Evolutionary conservation across 1,140 invertebrate genomes (phyloP).

Genomic region (Aphidius gifuensis): DNA sequence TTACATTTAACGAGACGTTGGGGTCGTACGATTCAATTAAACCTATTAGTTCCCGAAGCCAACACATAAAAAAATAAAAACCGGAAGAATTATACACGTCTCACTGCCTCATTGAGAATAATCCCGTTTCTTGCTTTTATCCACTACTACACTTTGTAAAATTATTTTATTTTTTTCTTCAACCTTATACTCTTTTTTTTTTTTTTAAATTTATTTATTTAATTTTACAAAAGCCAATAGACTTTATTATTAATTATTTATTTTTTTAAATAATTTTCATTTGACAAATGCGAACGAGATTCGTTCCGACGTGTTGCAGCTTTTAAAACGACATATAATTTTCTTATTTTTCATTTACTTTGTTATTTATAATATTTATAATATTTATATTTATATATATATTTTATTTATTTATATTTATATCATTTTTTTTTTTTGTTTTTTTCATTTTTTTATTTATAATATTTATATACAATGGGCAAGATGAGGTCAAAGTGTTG

Average conservation of each 20-base stretch:
- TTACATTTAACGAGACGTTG: conserved; percentile 6
- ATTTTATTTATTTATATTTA: conserved; percentile 32
- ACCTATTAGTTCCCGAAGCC: conserved; percentile 8
- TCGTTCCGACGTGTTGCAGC: conserved; percentile 38
- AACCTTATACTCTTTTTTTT: no score
- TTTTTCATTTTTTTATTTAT: conserved; percentile 40
- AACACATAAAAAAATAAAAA: conserved; percentile 21
- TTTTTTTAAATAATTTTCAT: neutral
- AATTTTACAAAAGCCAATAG: conserved; percentile 18
- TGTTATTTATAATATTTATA: conserved; percentile 15
- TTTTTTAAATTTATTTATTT: conserved; percentile 8
- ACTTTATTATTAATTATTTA: conserved; percentile 11
- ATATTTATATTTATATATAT: conserved; percentile 35
- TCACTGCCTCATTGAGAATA: neutral
- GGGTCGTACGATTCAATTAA: conserved; percentile 1
- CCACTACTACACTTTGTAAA: neutral
- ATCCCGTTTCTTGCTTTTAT: neutral
- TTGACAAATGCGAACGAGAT: conserved; percentile 26
- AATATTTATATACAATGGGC: conserved; percentile 51
- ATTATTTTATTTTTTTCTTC: neutral
- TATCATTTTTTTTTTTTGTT: conserved; percentile 1
- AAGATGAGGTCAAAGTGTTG: conserved; percentile 29
- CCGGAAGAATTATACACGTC: conserved; percentile 13
- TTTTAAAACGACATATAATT: conserved; percentile 23
- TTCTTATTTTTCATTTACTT: conserved; percentile 26